A percentile compares a stretch with the other conserved stretches of the same genome.
phyloP scores from a whole-genome alignment of 2,888 invertebrate species.

The Dorcus hopei region DNA sequence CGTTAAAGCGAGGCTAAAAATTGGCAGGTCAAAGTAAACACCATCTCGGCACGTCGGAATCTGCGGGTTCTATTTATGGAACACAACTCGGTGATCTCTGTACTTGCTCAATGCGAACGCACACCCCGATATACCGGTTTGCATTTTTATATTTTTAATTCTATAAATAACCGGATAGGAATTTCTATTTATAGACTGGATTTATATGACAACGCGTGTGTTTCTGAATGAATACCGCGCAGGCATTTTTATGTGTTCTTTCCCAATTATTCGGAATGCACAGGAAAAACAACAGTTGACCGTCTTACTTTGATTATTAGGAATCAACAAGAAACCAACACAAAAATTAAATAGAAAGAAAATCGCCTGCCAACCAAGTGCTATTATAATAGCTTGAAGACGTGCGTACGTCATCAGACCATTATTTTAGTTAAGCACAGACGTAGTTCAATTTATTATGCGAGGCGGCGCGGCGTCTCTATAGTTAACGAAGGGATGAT shows the following conservation, averaged over 20 bases:
- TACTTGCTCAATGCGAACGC: constrained; percentile 5
- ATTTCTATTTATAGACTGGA: constrained; percentile 18
- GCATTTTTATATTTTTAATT: constrained; percentile 17
- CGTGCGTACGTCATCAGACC: too few relatives aligned
- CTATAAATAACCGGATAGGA: constrained; percentile 19
- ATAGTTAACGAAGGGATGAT: too few relatives aligned
- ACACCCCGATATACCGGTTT: constrained; percentile 20
- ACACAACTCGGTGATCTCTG: background rate
- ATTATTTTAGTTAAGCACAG: too few relatives aligned
- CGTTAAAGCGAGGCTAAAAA: too few relatives aligned
- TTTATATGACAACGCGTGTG: constrained; percentile 14
- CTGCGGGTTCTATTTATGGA: constrained; percentile 1
- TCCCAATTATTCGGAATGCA: constrained; percentile 6
- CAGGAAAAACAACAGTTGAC: background rate
- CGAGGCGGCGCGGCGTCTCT: too few relatives aligned
- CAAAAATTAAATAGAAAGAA: too few relatives aligned
- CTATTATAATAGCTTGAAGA: too few relatives aligned
- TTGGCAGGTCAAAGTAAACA: too few relatives aligned
- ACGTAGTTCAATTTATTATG: too few relatives aligned
- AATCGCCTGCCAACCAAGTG: too few relatives aligned
- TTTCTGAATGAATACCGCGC: constrained; percentile 13
- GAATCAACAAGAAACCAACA: too few relatives aligned
- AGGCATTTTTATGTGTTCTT: constrained; percentile 3
- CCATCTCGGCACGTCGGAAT: too few relatives aligned
- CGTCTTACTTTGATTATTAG: background rate